Conservation (phyloP, 2,113 vertebrate genomes). For the Sebastes schlegelii region DNA sequence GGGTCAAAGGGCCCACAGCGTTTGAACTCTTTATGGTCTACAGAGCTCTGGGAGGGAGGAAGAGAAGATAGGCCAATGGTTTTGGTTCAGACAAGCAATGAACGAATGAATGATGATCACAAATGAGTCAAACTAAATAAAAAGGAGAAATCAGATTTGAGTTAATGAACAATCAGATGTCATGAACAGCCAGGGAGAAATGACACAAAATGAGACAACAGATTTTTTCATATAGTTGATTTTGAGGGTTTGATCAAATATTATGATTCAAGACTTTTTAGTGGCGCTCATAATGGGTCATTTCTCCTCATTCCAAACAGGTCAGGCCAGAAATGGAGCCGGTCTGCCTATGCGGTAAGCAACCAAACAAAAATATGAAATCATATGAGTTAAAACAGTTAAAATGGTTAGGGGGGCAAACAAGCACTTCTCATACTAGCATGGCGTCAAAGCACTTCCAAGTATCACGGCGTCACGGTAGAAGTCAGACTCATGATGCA, state of each 20-base stretch:
- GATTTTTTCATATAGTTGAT: not conserved
- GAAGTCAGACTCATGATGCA: constrained; percentile 63
- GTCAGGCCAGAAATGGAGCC: constrained; percentile 40
- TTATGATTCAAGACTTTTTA: not conserved
- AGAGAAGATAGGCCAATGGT: constrained; percentile 85
- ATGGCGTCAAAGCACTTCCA: constrained; percentile 44
- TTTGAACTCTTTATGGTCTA: constrained; percentile 99
- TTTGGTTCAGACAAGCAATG: constrained; percentile 78
- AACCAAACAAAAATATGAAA: constrained; percentile 58
- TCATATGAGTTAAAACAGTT: constrained; percentile 52
- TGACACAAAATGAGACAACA: constrained; percentile 68
- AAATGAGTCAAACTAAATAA: constrained; percentile 87
- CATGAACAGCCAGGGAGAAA: constrained; percentile 73
- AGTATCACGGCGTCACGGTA: constrained; percentile 31
- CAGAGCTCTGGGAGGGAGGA: constrained; percentile 97
- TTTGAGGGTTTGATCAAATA: too few relatives aligned
- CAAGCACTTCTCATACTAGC: constrained; percentile 56
- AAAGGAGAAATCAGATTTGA: constrained; percentile 62
- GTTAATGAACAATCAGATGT: constrained; percentile 78
- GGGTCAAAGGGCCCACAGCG: constrained; percentile 99
- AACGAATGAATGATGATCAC: constrained; percentile 74
- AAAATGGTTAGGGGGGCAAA: constrained; percentile 66
- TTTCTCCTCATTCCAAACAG: constrained; percentile 65
- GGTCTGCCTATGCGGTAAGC: constrained; percentile 53
- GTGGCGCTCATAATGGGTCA: constrained; percentile 69